Conservation (phyloP, 2,797 vertebrate species). For the Ptychobarbus kaznakovi region DNA sequence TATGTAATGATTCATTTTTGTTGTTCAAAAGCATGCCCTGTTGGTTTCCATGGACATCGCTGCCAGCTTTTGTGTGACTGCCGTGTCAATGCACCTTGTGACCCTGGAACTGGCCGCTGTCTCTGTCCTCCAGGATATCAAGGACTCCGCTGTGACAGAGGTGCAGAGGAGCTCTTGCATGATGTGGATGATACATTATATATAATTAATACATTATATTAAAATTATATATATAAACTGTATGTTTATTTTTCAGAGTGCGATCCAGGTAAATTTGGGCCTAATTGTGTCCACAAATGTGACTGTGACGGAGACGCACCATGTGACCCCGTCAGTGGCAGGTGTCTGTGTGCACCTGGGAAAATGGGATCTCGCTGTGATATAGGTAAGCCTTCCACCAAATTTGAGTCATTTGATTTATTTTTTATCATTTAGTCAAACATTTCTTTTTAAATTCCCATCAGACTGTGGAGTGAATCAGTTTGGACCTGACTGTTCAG, state of each 20-base stretch:
- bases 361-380: conserved; percentile 76
- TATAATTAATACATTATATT: not conserved
- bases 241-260: conserved; percentile 72
- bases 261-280: conserved; percentile 71
- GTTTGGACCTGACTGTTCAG: conserved; percentile 78
- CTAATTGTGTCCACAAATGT: conserved; percentile 74
- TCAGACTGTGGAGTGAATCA: conserved; percentile 72
- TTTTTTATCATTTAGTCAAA: not conserved
- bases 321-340: conserved; percentile 76
- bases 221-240: not conserved
- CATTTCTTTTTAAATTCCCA: not conserved
- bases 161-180: conserved; percentile 63
- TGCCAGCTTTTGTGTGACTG: conserved; percentile 78
- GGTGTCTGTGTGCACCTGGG: conserved; percentile 81
- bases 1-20: not conserved
- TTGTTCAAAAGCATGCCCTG: conserved; percentile 76
- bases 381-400: conserved; percentile 67
- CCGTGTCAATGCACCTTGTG: conserved; percentile 72
- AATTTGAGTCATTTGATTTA: not conserved
- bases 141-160: conserved; percentile 76
- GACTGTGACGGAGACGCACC: conserved; percentile 65
- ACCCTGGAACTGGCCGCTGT: conserved; percentile 76
- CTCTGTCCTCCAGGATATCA: conserved; percentile 75
- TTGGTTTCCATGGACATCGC: conserved; percentile 77
- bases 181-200: not conserved